Evolutionary conservation across 2,113 vertebrate genomes (phyloP), one percentile per base, ranked within the genome.

Genomic region (Coryphaenoides rupestris): DNA sequence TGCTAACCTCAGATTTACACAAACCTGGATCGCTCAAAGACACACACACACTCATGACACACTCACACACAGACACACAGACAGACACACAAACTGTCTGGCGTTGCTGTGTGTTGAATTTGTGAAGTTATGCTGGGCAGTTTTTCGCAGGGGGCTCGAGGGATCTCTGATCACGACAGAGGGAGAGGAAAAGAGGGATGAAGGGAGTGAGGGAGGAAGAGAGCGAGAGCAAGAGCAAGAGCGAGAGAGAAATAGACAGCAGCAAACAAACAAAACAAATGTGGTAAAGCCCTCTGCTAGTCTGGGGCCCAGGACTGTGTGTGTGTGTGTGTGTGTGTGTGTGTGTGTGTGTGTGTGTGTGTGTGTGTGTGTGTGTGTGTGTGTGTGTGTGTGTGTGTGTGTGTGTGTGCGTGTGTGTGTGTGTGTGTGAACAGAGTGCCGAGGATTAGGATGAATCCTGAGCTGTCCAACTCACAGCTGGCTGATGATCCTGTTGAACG

Each of bases 401-500:
- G 40, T 47, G 71, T 63, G 19, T 73, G 81, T 70, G 46, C 52
- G 60, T 53, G 60, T 55, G 62, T 55, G 62, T 63, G 74, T 64
- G 80, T 80, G 81, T 78, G 84, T 84, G 80, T 81, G 88, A 91
- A 88, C 89, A 91, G 89, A 91, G 89, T 86, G 88, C 81, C 66
- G 54, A 77, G 89, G 91, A 91, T 92, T 92, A 92, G 82, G 76
- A 84, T 81, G 87, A 87, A 92, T 91, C 89, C 89, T 80, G 79
- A 74, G 84, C 87, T 90, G 90, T 88, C 89, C 88, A 88, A 84
- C 80, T 85, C 91, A 91, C 91, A 92, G 91, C 91, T 91, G 91
- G 90, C 90, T 90, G 88, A 90, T 91, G 88, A 92, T 92, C 91
- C 91, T 82, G 87, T 87, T 90, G 89, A 89, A 91, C 85, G 85